These are phyloP conservation scores for Diploptera punctata DNA, from an alignment of 2,888 invertebrate genomes.

Conservation along the genomic window DNA sequence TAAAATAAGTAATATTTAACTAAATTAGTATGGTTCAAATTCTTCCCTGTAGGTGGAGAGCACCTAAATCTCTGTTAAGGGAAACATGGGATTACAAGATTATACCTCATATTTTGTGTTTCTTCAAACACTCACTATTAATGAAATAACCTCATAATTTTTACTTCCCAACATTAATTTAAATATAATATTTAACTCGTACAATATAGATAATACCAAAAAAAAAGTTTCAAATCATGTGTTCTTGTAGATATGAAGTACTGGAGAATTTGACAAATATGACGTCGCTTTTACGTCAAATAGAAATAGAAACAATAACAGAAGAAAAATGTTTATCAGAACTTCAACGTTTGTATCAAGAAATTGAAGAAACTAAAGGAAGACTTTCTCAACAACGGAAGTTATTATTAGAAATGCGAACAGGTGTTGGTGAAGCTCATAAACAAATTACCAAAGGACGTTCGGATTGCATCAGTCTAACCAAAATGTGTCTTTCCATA, in stretches of 20 bases:
- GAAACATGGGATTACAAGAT: too few species aligned
- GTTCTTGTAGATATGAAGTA: constrained; percentile 51
- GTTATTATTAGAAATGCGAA: constrained; percentile 49
- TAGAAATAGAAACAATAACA: constrained; percentile 51
- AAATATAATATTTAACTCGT: too few species aligned
- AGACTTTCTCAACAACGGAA: constrained; percentile 49
- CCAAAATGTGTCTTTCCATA: constrained; percentile 51
- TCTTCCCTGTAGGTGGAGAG: too few species aligned
- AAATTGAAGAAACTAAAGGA: constrained; percentile 50
- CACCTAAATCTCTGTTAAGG: too few species aligned
- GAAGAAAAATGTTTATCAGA: constrained; percentile 49
- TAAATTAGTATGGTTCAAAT: too few species aligned
- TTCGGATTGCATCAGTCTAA: constrained; percentile 51
- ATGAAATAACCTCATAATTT: too few species aligned
- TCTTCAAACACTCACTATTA: too few species aligned
- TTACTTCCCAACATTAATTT: too few species aligned
- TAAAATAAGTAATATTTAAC: too few species aligned
- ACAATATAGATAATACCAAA: too few species aligned
- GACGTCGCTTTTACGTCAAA: constrained; percentile 51
- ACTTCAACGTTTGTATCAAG: constrained; percentile 49
- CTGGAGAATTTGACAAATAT: constrained; percentile 52
- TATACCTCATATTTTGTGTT: too few species aligned
- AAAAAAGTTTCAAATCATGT: too few species aligned
- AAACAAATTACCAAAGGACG: constrained; percentile 50
- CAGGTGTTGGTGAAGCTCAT: constrained; percentile 49